Conservation (phyloP, 2,797 vertebrate species). For the Taeniopygia guttata region DNA sequence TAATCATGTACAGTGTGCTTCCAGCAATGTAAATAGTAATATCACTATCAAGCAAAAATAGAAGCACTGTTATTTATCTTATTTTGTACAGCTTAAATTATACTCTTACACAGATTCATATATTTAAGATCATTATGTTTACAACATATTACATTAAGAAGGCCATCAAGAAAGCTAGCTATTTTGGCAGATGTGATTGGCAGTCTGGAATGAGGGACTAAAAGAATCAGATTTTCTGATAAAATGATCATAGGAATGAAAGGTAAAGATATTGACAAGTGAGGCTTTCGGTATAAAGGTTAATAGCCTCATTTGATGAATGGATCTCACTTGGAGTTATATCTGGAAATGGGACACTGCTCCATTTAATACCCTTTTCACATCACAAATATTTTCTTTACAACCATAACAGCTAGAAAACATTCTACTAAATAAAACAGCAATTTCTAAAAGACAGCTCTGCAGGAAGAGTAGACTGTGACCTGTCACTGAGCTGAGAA, state of each 20-base stretch:
- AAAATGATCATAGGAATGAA: conserved; percentile 37
- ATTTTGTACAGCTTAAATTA: not conserved
- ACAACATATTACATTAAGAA: not conserved
- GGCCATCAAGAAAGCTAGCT: not conserved
- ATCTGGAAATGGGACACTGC: conserved; percentile 2
- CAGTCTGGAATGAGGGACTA: not conserved
- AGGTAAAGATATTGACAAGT: conserved; percentile 43
- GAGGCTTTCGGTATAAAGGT: conserved; percentile 32
- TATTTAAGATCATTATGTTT: not conserved
- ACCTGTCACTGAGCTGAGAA: not conserved
- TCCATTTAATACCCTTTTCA: conserved; percentile 19
- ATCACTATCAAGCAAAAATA: not conserved
- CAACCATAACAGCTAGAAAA: not conserved
- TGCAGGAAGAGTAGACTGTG: not conserved
- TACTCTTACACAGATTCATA: not conserved
- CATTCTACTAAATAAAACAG: conserved; percentile 6
- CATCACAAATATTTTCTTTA: conserved; percentile 29
- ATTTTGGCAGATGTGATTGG: not conserved
- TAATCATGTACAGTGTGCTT: not conserved
- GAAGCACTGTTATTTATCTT: not conserved
- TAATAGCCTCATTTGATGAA: conserved; percentile 36
- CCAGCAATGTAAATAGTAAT: not conserved
- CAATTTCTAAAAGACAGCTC: not conserved
- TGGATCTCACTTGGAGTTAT: not conserved
- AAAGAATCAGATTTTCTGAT: conserved; percentile 43